Base-by-base conservation (phyloP, 2,888 invertebrate genomes). In the Parnassius glacialis region DNA sequence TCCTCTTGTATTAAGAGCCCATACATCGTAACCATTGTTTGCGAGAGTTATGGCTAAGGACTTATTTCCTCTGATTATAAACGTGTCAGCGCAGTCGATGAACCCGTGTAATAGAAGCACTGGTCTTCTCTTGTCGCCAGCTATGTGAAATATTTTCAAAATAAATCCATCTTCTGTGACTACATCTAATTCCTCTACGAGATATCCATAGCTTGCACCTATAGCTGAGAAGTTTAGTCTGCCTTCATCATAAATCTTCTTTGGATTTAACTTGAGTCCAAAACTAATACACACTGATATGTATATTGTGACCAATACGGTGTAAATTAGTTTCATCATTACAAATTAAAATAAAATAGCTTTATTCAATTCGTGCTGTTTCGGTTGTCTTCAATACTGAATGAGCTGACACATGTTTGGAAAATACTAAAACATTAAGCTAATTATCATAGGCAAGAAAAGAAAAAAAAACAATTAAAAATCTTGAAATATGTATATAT, bases 1-100 rank as follows among this genome's bases (percentile, higher is more conserved):
- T 9, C 95, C 95, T 59, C 95, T 87, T 5, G 83, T 80, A 64
- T 81, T 81, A 0, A 72, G 73, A 2, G 74, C 53, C 83, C 82
- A 84, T 0, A 83, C 75, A 54, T 93, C 93, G 68, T 92, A 93
- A 1, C 92, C 92, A 10, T 74, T 74, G 50, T 90, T 85, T 0
- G 92, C 90, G 20, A 93, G 72, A 0, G 67, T 62, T 0, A 71
- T 65, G 1, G 68, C 75, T 7, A 81, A 51, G 0, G 83, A 81
- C 1, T 47, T 57, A 0, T 70, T 69, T 20, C 76, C 79, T 63
- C 81, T 66, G 3, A 80, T 44, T 20, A 82, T 71, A 55, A 73
- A 81, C 0, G 72, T 70, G 45, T 81, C 81, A 0, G 78, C 70
- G 0, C 75, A 75, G 57, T 79, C 80, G 0, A 74, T 34, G 5